Conservation (phyloP, 2,113 vertebrate species). For the Cacatua alba region DNA sequence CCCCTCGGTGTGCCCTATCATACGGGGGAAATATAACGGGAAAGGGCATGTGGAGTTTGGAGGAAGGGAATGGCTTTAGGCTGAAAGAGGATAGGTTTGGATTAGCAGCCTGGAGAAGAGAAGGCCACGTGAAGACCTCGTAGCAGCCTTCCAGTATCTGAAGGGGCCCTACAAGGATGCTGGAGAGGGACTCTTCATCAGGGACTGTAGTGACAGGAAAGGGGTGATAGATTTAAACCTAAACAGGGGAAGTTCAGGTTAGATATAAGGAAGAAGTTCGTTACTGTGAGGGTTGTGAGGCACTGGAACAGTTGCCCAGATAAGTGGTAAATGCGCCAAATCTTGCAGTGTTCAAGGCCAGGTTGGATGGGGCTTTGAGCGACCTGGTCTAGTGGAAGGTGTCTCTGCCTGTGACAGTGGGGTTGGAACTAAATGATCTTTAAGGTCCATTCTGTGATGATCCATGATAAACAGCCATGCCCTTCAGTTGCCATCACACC, state of each 20-base stretch:
- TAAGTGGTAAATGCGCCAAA: background rate
- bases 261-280: background rate
- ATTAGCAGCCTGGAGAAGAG: background rate
- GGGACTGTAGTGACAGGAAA: background rate
- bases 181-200: background rate
- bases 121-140: background rate
- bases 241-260: background rate
- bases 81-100: background rate
- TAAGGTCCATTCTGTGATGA: background rate
- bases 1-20: background rate
- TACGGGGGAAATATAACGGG: background rate
- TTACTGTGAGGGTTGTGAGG: background rate
- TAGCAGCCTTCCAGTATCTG: background rate
- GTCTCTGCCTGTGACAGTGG: background rate
- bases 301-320: background rate
- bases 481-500: background rate
- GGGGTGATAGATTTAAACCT: background rate
- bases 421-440: background rate
- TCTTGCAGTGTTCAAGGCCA: background rate
- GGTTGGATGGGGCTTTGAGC: background rate
- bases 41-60: background rate
- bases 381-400: background rate
- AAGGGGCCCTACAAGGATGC: background rate
- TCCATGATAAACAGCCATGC: background rate
- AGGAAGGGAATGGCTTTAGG: background rate